Evolutionary conservation across 2,113 vertebrate species (phyloP), one percentile per base, ranked within the genome.

Genomic region (Shinisaurus crocodilurus): DNA sequence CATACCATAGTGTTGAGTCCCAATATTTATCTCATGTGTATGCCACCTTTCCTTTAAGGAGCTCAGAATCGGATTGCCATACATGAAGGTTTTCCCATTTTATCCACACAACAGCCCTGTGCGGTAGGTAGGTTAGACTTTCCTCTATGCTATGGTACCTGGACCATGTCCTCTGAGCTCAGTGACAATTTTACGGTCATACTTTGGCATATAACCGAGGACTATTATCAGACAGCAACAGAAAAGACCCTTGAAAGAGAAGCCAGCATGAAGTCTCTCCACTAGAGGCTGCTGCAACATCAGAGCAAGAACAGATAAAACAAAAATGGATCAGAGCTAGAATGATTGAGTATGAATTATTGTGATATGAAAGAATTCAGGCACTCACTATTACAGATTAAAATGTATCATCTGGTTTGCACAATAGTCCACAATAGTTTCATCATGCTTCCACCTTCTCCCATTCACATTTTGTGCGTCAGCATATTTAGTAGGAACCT

Each of bases 241-340:
- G 86, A 87, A 79, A 45, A 85, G 48, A 65, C 32, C 1, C 15
- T 1, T 1, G 37, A 74, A 16, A 48, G 43, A 20, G 27, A 43
- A 29, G 20, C 48, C 23, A 13, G 20, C 12, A 6, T 60, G 5
- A 32, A 54, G 9, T 15, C 1, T 54, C 18, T 89, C 81, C 81
- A 75, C 88, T 83, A 83, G 80, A 89, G 88, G 67, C 43, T 82
- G 88, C 79, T 74, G 54, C 34, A 54, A 60, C 18, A 82, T 72
- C 27, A 82, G 27, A 74, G 15, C 25, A 75, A 75, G 29, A 69
- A 12, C n/a, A 82, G 48, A 72, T 25, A 16, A 57, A 48, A 29
- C 4, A 34, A 43, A 45, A 2, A 57, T 6, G 5, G 12, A 29
- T 37, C 70, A 13, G 27, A 75, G 37, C 54, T 45, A 60, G 27